Evolutionary conservation across 2,888 invertebrate species (phyloP), one percentile per base, ranked within the genome.

Genomic region (Papilio gigon): DNA sequence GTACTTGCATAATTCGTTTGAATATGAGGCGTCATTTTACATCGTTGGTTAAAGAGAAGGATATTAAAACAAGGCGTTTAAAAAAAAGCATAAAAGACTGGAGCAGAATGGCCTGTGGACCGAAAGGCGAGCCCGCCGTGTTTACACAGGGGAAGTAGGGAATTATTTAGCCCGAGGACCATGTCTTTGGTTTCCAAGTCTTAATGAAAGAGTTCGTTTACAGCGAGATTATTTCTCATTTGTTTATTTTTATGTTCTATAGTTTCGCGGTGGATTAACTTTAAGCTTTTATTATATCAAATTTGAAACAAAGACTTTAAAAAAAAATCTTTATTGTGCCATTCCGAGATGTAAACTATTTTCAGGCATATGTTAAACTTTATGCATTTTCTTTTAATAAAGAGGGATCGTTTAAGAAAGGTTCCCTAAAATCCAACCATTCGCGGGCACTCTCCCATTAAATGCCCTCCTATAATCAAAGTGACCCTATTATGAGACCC

Each of bases 121-220:
- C 60, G 37, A 67, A 61, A 60, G 47, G 65, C 59, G 67, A 61
- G 27, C 60, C 73, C 68, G 71, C 75, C 70, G 77, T 83, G 80
- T 83, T 81, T 84, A 80, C 76, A 72, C 76, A 80, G 75, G 76
- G 76, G 78, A 78, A 79, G 80, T 79, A 76, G 73, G 79, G 82
- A 83, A 83, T 86, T 83, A 81, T 82, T 79, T 78, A 35, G 79
- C 77, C 78, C 75, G 75, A 78, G 77, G 82, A 79, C 81, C 77
- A 78, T 78, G 81, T 84, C 85, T 84, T 86, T 82, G 79, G 80
- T 78, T 80, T 78, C 76, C 78, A 76, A 81, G 77, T 82, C 83
- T 83, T 87, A 88, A 88, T 88, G 86, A 87, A 89, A 88, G 86
- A 85, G 83, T 85, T 86, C 80, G 79, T 83, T 84, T 80, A 81